Percentiles rank a stretch among this genome's conserved stretches.
These are phyloP conservation scores for Irena cyanogastra DNA, from an alignment of 2,113 vertebrate genomes.

Conservation along the genomic window DNA sequence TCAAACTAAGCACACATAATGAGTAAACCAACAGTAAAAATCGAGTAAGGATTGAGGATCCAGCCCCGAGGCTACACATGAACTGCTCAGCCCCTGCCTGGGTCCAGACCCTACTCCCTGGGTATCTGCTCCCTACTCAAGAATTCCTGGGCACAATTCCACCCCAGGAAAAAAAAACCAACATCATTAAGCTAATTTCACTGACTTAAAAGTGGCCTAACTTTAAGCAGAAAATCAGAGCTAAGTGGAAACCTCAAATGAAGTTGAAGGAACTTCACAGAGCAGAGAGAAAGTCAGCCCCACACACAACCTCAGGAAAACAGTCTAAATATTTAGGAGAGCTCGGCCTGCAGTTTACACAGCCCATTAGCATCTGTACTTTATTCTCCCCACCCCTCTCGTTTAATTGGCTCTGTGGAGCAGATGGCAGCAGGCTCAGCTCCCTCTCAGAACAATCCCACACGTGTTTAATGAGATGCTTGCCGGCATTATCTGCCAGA, in stretches of 20 bases:
- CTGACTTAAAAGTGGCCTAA: neutral
- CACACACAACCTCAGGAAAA: neutral
- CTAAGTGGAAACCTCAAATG: neutral
- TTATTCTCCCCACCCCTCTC: neutral
- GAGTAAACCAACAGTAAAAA: constrained; percentile 38
- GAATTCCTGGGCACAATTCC: neutral
- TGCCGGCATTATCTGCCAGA: neutral
- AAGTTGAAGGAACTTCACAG: neutral
- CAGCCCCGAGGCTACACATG: neutral
- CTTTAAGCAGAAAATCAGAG: neutral
- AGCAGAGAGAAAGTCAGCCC: neutral
- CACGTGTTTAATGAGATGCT: constrained; percentile 28
- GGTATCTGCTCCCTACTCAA: neutral
- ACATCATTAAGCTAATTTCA: neutral
- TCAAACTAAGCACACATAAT: constrained; percentile 63
- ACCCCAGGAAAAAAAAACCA: neutral
- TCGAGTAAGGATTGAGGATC: constrained; percentile 8
- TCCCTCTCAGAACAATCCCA: constrained; percentile 1
- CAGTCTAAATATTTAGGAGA: neutral
- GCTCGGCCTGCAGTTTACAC: neutral
- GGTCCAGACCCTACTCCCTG: neutral
- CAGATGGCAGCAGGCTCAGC: constrained; percentile 50
- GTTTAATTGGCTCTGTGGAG: constrained; percentile 19
- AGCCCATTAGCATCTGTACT: neutral
- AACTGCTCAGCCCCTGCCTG: constrained; percentile 7